Evolutionary conservation across 1,140 invertebrate genomes (phyloP), one percentile per base, ranked within the genome.

Genomic region (Paraescarpia echinospica): DNA sequence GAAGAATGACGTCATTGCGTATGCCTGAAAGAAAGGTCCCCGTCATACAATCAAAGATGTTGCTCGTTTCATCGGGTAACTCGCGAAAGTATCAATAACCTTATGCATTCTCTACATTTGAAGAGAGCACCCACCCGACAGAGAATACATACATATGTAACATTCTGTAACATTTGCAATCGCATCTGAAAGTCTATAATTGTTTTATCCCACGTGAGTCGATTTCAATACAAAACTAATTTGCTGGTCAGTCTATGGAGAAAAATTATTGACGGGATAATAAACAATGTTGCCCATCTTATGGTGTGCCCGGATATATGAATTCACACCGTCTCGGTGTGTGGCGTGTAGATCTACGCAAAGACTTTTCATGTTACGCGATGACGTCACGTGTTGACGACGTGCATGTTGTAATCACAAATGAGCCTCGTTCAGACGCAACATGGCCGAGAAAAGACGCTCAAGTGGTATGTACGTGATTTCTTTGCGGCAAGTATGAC

Each of bases 1-100:
- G 5, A 93, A 14, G 89, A 94, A 92, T 35, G 93, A 93, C 12
- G 93, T 89, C 31, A 93, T 59, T 89, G 92, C 94, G 92, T 92
- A 94, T 1, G 91, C 41, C 94, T 94, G 93, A 35, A 94, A 93
- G 34, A 77, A 77, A 92, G 4, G 12, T 5, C 33, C 5, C 4
- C 12, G 41, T 41, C 41, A 12, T 41, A 41, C 41, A 12, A 41
- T 41, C n/a, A n/a, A n/a, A n/a, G n/a, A n/a, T n/a, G n/a, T n/a
- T n/a, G n/a, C n/a, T n/a, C n/a, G n/a, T n/a, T n/a, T n/a, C n/a
- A n/a, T n/a, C n/a, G n/a, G n/a, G n/a, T n/a, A n/a, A n/a, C n/a
- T n/a, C n/a, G n/a, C n/a, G n/a, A n/a, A n/a, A n/a, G n/a, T n/a
- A n/a, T n/a, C n/a, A n/a, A n/a, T n/a, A n/a, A n/a, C n/a, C n/a